Evolutionary conservation across 2,888 invertebrate genomes (phyloP).

Genomic region (Drosophila stalkeri): DNA sequence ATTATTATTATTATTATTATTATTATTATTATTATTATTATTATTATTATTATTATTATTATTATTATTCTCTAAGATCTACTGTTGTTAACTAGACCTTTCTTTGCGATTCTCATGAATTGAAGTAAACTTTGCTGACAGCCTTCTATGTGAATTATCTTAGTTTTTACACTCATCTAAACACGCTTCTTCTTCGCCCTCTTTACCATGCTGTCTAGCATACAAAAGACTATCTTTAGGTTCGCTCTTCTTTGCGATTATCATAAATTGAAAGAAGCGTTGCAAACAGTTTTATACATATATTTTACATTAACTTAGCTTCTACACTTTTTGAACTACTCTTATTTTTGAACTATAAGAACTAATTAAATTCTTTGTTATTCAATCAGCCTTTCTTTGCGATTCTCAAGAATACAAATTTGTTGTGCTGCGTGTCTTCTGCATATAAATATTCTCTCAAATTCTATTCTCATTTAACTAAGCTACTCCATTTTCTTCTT

Average conservation of each 20-base stretch:
- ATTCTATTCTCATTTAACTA: too few relatives aligned
- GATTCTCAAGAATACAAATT: not conserved
- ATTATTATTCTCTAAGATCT: too few relatives aligned
- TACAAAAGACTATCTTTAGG: too few relatives aligned
- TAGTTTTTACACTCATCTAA: not conserved
- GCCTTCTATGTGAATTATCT: too few relatives aligned
- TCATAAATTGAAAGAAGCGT: not conserved
- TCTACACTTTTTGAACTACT: not conserved
- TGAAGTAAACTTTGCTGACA: not conserved
- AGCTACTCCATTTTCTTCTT: too few relatives aligned
- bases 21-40: too few relatives aligned
- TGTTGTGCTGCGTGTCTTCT: too few relatives aligned
- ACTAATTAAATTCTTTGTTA: too few relatives aligned
- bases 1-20: too few relatives aligned
- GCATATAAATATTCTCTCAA: too few relatives aligned
- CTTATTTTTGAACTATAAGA: too few relatives aligned
- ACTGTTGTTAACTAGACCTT: not conserved
- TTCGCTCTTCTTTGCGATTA: not conserved
- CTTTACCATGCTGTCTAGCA: not conserved
- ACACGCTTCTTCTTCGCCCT: not conserved
- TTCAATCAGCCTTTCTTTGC: not conserved
- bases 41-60: too few relatives aligned
- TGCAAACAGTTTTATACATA: not conserved
- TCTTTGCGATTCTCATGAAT: slow-evolving; percentile 3
- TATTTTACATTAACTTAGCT: not conserved